phyloP scores from a whole-genome alignment of 92 coral and sea anemone species.

The Zoanthus gigantus region DNA sequence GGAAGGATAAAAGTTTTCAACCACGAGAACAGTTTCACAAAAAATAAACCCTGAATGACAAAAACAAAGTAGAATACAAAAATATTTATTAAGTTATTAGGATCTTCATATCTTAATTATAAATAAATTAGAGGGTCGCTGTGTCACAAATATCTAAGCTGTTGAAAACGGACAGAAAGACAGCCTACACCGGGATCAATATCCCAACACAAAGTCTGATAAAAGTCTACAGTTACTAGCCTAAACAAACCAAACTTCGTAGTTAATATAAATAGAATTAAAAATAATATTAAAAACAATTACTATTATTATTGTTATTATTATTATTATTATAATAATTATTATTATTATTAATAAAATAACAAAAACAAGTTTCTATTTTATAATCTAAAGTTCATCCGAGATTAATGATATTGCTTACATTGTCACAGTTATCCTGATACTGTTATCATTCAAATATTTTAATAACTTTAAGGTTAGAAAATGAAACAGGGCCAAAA shows the following conservation, averaged over 20 bases:
- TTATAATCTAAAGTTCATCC: neutral
- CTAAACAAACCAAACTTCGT: no score
- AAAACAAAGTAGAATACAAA: neutral
- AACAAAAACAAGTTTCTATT: neutral
- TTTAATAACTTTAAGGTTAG: neutral
- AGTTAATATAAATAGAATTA: no score
- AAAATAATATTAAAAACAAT: no score
- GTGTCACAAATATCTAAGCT: no score
- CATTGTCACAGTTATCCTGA: neutral
- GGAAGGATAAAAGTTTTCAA: constrained; percentile 65
- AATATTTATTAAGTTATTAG: no score
- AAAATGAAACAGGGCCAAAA: neutral
- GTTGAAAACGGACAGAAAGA: no score
- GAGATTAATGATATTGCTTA: neutral
- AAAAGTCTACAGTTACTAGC: no score
- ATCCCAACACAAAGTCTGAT: no score
- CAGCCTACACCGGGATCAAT: no score
- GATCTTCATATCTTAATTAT: no score
- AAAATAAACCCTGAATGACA: constrained; percentile 68
- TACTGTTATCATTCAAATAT: neutral
- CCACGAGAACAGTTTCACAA: constrained; percentile 69
- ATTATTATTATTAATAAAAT: neutral
- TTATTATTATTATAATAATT: neutral
- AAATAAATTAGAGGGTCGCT: no score
- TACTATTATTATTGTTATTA: neutral